These are phyloP conservation scores for Drepanosiphum platanoidis DNA, from an alignment of 2,888 invertebrate genomes.

Conservation along the genomic window DNA sequence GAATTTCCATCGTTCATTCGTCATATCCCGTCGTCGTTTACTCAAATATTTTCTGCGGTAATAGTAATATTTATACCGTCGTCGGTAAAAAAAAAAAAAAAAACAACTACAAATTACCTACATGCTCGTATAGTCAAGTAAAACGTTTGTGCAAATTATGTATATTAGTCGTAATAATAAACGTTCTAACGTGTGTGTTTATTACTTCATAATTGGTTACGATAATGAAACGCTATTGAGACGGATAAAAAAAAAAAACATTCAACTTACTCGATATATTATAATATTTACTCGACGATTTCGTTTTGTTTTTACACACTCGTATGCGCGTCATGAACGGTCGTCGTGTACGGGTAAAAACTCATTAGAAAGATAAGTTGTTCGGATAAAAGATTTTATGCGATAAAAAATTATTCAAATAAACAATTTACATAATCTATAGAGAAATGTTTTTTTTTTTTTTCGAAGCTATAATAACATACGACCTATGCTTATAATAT, in stretches of 20 bases:
- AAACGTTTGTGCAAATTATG: too few species aligned
- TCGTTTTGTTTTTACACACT: neutral
- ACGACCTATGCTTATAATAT: neutral
- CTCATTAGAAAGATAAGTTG: neutral
- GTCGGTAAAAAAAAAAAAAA: too few species aligned
- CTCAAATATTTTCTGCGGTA: neutral
- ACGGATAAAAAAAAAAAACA: neutral
- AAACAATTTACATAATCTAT: neutral
- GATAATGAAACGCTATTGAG: neutral
- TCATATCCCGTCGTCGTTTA: neutral
- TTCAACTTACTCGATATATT: neutral
- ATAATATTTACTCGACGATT: neutral
- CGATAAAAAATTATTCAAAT: neutral
- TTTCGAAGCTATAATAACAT: neutral
- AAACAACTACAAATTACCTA: neutral
- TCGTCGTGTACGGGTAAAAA: neutral
- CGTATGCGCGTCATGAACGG: neutral
- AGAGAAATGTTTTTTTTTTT: neutral
- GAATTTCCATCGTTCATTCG: neutral
- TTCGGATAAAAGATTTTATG: neutral
- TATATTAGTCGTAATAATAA: slow-evolving; percentile 1
- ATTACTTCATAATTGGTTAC: neutral
- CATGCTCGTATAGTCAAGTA: neutral
- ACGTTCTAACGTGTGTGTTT: neutral
- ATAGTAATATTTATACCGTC: too few species aligned